Base-by-base conservation (phyloP, 2,888 invertebrate genomes). In the Clitarchus hookeri region DNA sequence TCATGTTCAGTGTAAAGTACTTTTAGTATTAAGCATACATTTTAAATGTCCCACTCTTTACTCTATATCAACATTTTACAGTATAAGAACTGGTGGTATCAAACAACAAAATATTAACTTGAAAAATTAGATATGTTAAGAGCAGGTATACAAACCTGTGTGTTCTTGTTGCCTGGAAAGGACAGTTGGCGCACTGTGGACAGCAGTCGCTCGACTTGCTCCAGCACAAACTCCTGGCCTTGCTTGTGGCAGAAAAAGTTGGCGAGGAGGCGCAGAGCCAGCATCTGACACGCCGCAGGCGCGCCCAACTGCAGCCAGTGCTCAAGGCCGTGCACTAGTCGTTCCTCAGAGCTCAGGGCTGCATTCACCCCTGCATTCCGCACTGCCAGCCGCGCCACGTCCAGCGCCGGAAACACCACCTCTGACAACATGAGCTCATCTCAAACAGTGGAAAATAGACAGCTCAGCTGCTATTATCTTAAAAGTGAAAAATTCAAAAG, bases 321-420 rank as follows among this genome's bases (percentile, higher is more conserved):
- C 78, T 87, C 88, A 23, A 89, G 86, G 36, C 88, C 87, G 8
- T 86, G 84, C 79, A 89, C 87, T 26, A 90, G 90, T 86, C 89
- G 92, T 65, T 91, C 90, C 85, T 91, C 90, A 85, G 91, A 89
- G 90, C 93, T 92, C 84, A 95, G 91, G 83, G 91, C 89, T 11
- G 92, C 90, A 88, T 94, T 94, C 11, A 96, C 93, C 6, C 93
- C 92, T 89, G 94, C 94, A 88, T 95, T 95, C 83, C 97, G 94
- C 78, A 98, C 94, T 0, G 97, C 96, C 90, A 98, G 92, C 88
- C 99, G 94, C 23, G 97, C 93, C 9, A 98, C 92, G 90, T 99
- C 99, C 89, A 99, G 91, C 9, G 96, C 96, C 0, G 99, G 99
- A 90, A 98, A 98, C 0, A 98, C 93, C 88, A 95, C 94, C 90